phyloP scores from a whole-genome alignment of 2,113 vertebrate species.

The Herpetotheres cachinnans region DNA sequence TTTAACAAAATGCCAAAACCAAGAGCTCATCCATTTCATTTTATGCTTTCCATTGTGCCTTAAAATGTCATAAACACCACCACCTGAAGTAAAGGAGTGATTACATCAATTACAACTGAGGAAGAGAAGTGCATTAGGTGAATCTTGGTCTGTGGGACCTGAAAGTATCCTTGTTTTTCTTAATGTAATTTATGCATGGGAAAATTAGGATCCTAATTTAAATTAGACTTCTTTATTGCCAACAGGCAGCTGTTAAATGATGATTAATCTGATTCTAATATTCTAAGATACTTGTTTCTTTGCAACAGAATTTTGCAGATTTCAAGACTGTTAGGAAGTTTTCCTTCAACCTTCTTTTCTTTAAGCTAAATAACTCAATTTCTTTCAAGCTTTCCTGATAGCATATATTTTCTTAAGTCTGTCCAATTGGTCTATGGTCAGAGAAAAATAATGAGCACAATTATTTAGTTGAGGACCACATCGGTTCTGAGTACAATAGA shows the following conservation, averaged over 20 bases:
- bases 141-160: not conserved
- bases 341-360: not conserved
- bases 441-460: not conserved
- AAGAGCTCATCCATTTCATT: not conserved
- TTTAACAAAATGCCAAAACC: not conserved
- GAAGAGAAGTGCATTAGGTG: not conserved
- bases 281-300: not conserved
- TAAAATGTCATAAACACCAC: not conserved
- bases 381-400: not conserved
- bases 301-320: not conserved
- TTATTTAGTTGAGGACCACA: not conserved
- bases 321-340: not conserved
- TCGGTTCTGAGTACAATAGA: not conserved
- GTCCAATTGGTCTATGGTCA: not conserved
- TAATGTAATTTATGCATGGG: not conserved
- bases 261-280: not conserved
- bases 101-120: not conserved
- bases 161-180: not conserved
- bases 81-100: not conserved
- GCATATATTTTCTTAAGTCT: not conserved
- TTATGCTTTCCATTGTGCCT: not conserved
- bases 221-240: not conserved
- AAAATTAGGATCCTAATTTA: not conserved
- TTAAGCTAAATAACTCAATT: not conserved
- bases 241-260: not conserved